phyloP scores from a whole-genome alignment of 2,888 invertebrate species.

The Agrotis segetum region DNA sequence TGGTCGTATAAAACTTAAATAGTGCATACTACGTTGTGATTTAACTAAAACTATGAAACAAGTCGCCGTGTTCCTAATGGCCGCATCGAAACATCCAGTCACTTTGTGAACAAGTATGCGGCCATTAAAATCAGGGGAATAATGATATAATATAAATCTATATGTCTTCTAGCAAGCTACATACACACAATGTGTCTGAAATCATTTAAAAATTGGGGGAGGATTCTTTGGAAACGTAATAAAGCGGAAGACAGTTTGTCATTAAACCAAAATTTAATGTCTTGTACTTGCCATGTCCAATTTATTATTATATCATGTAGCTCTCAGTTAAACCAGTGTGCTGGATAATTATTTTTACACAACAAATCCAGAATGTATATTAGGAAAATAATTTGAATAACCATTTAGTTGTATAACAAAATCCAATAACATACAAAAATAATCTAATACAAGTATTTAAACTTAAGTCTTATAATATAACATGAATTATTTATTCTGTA shows the following conservation, averaged over 20 bases:
- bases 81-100: conserved; percentile 65
- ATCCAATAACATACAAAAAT: conserved; percentile 69
- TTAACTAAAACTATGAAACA: conserved; percentile 81
- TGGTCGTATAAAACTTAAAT: conserved; percentile 81
- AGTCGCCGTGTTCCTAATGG: conserved; percentile 69
- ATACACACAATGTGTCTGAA: conserved; percentile 65
- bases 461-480: conserved; percentile 68
- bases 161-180: conserved; percentile 69
- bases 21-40: conserved; percentile 80
- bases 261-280: conserved; percentile 62
- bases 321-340: conserved; percentile 50
- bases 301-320: conserved; percentile 57
- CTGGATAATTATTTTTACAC: conserved; percentile 50
- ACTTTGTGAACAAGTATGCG: conserved; percentile 76
- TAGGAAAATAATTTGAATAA: conserved; percentile 61
- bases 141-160: conserved; percentile 61
- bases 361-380: conserved; percentile 56
- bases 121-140: conserved; percentile 69
- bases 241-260: conserved; percentile 65
- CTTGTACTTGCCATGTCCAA: conserved; percentile 65
- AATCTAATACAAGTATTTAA: conserved; percentile 68
- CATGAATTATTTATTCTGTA: conserved; percentile 58
- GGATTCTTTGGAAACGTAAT: conserved; percentile 65
- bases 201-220: conserved; percentile 54
- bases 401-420: conserved; percentile 63